Evolutionary conservation across 2,797 vertebrate genomes (phyloP).

Genomic region (Leucoraja ocellata): DNA sequence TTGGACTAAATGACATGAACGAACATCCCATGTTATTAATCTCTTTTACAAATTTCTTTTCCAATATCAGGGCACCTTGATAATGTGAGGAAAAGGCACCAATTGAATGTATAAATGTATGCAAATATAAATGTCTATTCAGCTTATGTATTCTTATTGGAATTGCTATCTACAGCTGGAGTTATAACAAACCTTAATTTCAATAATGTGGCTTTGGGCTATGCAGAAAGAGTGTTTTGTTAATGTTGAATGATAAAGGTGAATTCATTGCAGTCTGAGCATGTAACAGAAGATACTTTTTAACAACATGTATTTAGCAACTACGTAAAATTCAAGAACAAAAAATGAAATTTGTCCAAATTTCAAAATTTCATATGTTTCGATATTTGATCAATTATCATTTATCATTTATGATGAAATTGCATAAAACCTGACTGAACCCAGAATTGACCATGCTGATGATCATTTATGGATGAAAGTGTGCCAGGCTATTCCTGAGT

Average conservation of each 20-base stretch:
- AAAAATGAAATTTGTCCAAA: background rate
- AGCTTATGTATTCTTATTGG: conserved; percentile 24
- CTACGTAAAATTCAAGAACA: conserved; percentile 2
- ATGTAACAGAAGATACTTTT: conserved; percentile 14
- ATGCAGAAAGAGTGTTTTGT: background rate
- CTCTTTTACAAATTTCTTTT: background rate
- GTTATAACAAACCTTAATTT: conserved; percentile 35
- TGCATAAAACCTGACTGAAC: too few species aligned
- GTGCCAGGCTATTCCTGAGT: too few species aligned
- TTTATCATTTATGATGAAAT: too few species aligned
- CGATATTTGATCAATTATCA: too few species aligned
- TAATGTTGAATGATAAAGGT: conserved; percentile 12
- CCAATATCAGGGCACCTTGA: background rate
- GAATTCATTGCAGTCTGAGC: background rate
- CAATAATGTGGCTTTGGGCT: conserved; percentile 16
- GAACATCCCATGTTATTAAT: background rate
- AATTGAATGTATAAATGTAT: conserved; percentile 21
- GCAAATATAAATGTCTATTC: conserved; percentile 32
- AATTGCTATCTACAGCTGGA: conserved; percentile 26
- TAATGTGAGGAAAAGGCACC: conserved; percentile 4
- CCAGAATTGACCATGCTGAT: too few species aligned
- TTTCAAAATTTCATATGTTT: background rate
- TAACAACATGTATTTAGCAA: conserved; percentile 11
- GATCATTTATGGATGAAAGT: too few species aligned
- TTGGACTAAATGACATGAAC: conserved; percentile 21